Conservation (phyloP, 2,888 invertebrate species). For the Macroteleia sp. region DNA sequence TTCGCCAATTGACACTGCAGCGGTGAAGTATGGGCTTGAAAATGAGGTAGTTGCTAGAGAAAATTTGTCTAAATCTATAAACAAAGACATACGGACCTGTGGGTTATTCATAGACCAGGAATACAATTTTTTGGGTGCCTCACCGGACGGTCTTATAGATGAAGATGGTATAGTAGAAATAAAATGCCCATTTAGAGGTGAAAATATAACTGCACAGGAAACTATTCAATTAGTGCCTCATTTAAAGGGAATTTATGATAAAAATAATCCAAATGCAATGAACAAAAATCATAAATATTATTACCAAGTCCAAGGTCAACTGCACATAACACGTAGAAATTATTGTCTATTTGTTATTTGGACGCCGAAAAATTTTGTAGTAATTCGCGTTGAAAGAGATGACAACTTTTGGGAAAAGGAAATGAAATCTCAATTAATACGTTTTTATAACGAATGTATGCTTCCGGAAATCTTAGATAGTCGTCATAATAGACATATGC, state of each 20-base stretch:
- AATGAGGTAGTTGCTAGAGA: constrained; percentile 39
- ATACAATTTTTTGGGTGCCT: constrained; percentile 32
- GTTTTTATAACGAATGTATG: constrained; percentile 20
- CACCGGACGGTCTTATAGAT: constrained; percentile 58
- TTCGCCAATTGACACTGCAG: background rate
- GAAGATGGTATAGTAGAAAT: constrained; percentile 55
- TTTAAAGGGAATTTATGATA: constrained; percentile 16
- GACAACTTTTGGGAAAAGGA: background rate
- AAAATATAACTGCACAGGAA: constrained; percentile 1
- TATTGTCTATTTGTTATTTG: constrained; percentile 35
- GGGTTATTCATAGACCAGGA: constrained; percentile 52
- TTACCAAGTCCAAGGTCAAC: constrained; percentile 47
- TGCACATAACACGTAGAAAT: constrained; percentile 24
- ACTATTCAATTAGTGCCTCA: constrained; percentile 1
- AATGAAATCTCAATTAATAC: constrained; percentile 44
- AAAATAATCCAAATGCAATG: background rate
- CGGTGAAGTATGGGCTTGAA: constrained; percentile 36
- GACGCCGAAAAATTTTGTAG: constrained; percentile 11
- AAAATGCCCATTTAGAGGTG: constrained; percentile 43
- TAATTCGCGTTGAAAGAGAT: background rate
- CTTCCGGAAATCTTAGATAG: constrained; percentile 40
- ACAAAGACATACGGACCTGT: background rate
- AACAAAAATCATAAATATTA: constrained; percentile 30
- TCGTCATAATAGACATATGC: constrained; percentile 13
- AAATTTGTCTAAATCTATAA: background rate